Percentiles rank a stretch among this genome's conserved stretches.
Conservation (phyloP, 2,888 invertebrate genomes). For the Linyphia triangularis region DNA sequence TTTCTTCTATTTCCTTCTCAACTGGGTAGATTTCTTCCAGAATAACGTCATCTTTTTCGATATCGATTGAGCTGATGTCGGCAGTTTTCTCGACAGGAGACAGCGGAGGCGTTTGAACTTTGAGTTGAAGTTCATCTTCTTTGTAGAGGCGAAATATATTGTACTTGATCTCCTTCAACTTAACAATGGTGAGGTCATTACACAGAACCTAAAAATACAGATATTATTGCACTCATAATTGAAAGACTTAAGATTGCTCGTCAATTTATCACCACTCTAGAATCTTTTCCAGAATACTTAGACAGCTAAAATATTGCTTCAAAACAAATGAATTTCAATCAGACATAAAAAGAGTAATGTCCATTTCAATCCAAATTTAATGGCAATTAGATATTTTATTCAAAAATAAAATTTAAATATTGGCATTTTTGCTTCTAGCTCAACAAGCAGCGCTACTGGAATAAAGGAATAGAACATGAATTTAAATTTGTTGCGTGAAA, state of each 20-base stretch:
- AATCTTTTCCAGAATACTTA: too few species aligned
- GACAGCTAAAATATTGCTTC: too few species aligned
- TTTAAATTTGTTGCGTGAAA: too few species aligned
- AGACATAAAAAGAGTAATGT: too few species aligned
- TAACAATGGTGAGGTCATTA: slow-evolving; percentile 12
- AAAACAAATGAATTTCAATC: too few species aligned
- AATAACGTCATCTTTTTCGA: background rate
- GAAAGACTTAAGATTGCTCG: background rate
- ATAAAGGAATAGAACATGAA: too few species aligned
- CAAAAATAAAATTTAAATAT: too few species aligned
- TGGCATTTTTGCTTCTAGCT: too few species aligned
- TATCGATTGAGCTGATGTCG: background rate
- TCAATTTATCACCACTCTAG: too few species aligned
- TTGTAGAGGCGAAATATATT: slow-evolving; percentile 4
- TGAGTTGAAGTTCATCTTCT: background rate
- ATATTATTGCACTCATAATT: background rate
- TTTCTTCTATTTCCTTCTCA: background rate
- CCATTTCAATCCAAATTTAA: too few species aligned
- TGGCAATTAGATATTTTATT: too few species aligned
- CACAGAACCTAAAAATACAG: slow-evolving; percentile 37
- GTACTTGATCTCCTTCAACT: slow-evolving; percentile 20
- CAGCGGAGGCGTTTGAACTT: background rate
- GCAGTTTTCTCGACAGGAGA: background rate
- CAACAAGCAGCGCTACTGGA: too few species aligned
- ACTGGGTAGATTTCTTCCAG: background rate